Evolutionary conservation across 1,140 invertebrate genomes (phyloP).

Genomic region (Drosophila nasuta): DNA sequence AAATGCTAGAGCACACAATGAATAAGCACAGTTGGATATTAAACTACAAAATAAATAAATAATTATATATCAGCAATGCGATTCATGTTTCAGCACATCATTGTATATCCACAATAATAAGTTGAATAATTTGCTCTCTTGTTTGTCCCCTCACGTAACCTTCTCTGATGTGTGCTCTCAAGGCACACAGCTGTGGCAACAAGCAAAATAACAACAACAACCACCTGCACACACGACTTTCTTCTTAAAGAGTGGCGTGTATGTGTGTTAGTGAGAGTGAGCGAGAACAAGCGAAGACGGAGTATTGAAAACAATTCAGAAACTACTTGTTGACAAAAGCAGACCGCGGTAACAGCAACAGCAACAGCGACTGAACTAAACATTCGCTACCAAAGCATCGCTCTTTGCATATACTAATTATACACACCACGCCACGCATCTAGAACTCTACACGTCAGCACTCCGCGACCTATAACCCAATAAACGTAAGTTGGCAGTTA

Average conservation of each 20-base stretch:
- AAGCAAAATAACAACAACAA: conserved; percentile 35
- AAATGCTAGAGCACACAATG: not conserved
- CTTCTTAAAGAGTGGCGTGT: conserved; percentile 4
- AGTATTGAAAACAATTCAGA: conserved; percentile 33
- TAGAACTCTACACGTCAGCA: conserved; percentile 56
- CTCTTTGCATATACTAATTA: conserved; percentile 36
- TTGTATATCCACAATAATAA: not conserved
- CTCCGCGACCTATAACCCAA: not conserved
- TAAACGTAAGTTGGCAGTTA: conserved; percentile 16
- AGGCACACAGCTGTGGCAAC: conserved; percentile 35
- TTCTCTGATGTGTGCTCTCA: not conserved
- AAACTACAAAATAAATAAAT: not conserved
- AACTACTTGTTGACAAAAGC: conserved; percentile 57
- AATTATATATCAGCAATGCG: not conserved
- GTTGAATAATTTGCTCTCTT: not conserved
- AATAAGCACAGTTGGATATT: not conserved
- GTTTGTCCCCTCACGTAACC: conserved; percentile 4
- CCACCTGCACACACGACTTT: conserved; percentile 29
- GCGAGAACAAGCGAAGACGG: conserved; percentile 23
- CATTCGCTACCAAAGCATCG: not conserved
- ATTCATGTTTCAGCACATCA: not conserved
- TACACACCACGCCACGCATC: conserved; percentile 28
- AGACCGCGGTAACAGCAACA: not conserved
- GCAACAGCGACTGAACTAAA: conserved; percentile 10
- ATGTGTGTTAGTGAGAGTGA: too few species aligned